Conservation (phyloP, 1,140 invertebrate species). For the Cydia fagiglandana region DNA sequence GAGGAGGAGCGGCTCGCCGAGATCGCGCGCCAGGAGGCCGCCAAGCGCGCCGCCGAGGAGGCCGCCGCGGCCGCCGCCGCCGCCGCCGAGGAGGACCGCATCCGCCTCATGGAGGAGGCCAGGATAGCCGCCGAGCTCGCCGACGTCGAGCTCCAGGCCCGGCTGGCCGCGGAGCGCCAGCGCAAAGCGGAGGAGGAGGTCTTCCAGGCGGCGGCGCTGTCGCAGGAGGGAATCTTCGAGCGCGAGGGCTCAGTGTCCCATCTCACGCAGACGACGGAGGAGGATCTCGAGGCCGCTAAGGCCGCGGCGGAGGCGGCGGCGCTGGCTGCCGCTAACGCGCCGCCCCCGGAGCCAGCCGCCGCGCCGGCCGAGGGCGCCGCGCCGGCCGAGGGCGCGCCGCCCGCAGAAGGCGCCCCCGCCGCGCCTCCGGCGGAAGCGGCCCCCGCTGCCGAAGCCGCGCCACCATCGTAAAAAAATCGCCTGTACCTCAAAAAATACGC, state of each 20-base stretch:
- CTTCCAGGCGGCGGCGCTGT: conserved; percentile 47
- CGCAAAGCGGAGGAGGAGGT: conserved; percentile 59
- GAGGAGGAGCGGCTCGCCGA: conserved; percentile 43
- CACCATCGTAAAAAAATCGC: conserved; percentile 33
- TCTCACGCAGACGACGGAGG: conserved; percentile 8
- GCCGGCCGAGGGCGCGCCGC: conserved; percentile 59
- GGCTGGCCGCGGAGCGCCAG: conserved; percentile 49
- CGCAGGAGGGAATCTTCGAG: conserved; percentile 5
- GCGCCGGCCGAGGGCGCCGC: conserved; percentile 46
- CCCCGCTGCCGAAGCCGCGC: conserved; percentile 39
- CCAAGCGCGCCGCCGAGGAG: conserved; percentile 57
- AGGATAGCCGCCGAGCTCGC: conserved; percentile 35
- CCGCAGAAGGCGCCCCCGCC: conserved; percentile 51
- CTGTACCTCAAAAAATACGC: conserved; percentile 32
- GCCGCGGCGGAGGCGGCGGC: conserved; percentile 55
- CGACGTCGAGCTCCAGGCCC: neutral
- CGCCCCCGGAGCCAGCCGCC: conserved; percentile 36
- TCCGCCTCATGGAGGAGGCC: conserved; percentile 1
- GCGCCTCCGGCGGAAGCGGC: conserved; percentile 41
- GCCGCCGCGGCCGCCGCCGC: neutral
- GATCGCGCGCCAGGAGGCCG: conserved; percentile 26
- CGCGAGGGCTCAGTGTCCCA: neutral
- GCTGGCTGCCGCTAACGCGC: conserved; percentile 40
- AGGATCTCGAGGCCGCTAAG: conserved; percentile 48
- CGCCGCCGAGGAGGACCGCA: conserved; percentile 15